Evolutionary conservation across 1,140 invertebrate species (phyloP), one percentile per base, ranked within the genome.

Genomic region (Neodiprion lecontei): DNA sequence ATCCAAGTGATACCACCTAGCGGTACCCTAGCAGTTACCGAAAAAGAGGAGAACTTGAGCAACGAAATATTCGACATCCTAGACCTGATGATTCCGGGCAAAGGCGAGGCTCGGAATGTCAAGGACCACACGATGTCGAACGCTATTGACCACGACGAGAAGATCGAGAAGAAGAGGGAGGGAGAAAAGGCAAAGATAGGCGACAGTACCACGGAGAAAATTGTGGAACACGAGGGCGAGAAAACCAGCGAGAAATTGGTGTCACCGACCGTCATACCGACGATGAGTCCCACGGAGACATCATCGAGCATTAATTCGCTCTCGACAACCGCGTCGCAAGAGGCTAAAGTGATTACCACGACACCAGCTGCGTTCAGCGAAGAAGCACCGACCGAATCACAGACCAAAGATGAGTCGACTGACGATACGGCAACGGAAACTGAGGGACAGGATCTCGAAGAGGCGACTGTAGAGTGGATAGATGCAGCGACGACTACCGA

Each of bases 51-150:
- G n/a, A 79, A 84, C 14, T 17, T 89, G 12, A 89, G 81, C 49
- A 89, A 89, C 72, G 87, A 88, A 73, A 88, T 88, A 72, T 74
- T 88, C 0, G 82, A 88, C 47, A 88, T 88, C 4, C 87, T 88
- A 28, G 87, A 88, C 67, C 85, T 84, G 0, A 84, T 83, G 0
- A 61, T 88, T 48, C 86, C 87, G 0, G 78, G 71, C 1, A 75
- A 76, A 10, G 73, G 53, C 0, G 49, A 73, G 61, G 17, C 77
- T 11, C 53, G 74, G 3, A 70, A 69, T 1, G 61, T 77, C 14
- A 67, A 28, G 23, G 76, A 72, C 21, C 70, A 70, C 11, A 70
- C 73, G 67, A 71, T 77, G 14, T 70, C 74, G 72, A 74, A 70
- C 17, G 21, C 74, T 40, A 68, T 69, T 3, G 76, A 61, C 9